Base-by-base conservation (phyloP, 2,113 vertebrate species). In the Tachysurus fulvidraco region DNA sequence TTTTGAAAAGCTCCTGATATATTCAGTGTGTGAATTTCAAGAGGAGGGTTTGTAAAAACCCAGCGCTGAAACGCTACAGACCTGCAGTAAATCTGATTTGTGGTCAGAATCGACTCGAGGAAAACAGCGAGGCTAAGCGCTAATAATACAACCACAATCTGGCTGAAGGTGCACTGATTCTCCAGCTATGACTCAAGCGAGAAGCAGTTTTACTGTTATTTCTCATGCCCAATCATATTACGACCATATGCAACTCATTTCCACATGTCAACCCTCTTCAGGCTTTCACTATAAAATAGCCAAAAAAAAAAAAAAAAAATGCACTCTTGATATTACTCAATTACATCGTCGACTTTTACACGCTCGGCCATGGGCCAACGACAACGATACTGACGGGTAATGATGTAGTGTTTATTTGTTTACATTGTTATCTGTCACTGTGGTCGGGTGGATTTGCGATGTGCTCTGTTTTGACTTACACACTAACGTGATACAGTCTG, bases 121-220 rank as follows among this genome's bases (percentile, higher is more conserved):
- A 73, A 78, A 60, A 83, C 69, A 83, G 4, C 21, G 86, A 81
- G 83, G 67, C 62, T 78, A 77, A 71, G 41, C 12, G 82, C 84
- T 90, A 88, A 83, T 90, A 90, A 82, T 80, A 85, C 46, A 81
- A 88, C 69, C 86, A 87, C 85, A 88, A 83, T 83, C 88, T 85
- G 71, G 83, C 78, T 92, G 89, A 90, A 93, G 89, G 89, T 88
- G 90, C 83, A 90, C 83, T 36, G 86, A 91, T 83, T 91, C 91
- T 93, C 76, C 82, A 5, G 90, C 84, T 92, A 93, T 95, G 94
- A 95, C 89, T 95, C 94, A 94, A 83, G 87, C 57, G 76, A 36
- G 17, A 91, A 85, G 30, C 82, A 64, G n/a, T 88, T 87, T 86
- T 88, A 85, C 86, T 92, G 89, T 90, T 93, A 90, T 93, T 92